Evolutionary conservation across 2,888 invertebrate species (phyloP), one percentile per base, ranked within the genome.

Genomic region (Cryptus armator): DNA sequence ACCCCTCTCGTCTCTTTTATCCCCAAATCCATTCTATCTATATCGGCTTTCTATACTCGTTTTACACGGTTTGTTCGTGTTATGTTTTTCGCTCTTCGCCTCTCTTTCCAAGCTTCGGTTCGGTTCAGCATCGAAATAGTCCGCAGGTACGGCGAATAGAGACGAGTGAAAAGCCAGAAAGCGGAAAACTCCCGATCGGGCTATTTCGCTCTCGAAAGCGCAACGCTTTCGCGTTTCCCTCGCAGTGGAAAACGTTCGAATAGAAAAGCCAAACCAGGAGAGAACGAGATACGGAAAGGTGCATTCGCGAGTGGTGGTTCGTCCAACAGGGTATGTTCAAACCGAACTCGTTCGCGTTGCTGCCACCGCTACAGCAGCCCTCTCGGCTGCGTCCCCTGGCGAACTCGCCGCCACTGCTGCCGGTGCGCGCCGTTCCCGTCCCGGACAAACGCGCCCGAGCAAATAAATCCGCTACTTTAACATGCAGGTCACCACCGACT

Each of bases 401-500:
- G 84, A 84, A 83, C 83, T 87, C 87, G 85, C 88, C 87, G 87
- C 83, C 56, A 10, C 10, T 12, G 53, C 53, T 9, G 10, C 53
- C 19, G 53, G 16, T 53, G 53, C 56, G 10, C 56, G 84, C 87
- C 87, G 86, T 88, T 87, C 87, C 84, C 89, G 48, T 78, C 75
- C 86, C 81, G 84, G 88, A 86, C 88, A 85, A 88, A 86, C 88
- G 87, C 87, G 87, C 87, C 87, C 87, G 89, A 91, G 92, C 91
- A 93, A 93, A 92, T 92, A 92, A 93, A 92, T 91, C 91, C 91
- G 90, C 93, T 92, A 91, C 92, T 93, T 93, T 93, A 92, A 91
- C 93, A 93, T 93, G 93, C 93, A 93, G 93, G 92, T 93, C 93
- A 92, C 91, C 92, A 89, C 89, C 90, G 88, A 86, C 37, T 91